A percentile compares a stretch with the other conserved stretches of the same genome.
These are phyloP conservation scores for Beaufortia kweichowensis DNA, from an alignment of 2,113 vertebrate genomes.

Conservation along the genomic window DNA sequence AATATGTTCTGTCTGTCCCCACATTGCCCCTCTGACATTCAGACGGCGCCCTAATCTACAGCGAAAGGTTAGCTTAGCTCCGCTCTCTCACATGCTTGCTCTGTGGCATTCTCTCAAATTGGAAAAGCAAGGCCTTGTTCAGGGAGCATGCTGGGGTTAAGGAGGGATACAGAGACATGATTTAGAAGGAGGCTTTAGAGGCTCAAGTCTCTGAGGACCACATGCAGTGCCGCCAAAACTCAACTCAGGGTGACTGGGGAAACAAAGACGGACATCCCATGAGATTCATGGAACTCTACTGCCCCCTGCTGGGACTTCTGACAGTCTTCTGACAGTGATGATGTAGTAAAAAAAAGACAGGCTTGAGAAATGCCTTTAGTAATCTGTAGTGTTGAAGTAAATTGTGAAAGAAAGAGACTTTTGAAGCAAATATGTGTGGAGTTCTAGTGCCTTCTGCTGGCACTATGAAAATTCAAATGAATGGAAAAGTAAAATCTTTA, in stretches of 20 bases:
- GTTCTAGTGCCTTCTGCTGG: slow-evolving; percentile 42
- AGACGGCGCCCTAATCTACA: slow-evolving; percentile 16
- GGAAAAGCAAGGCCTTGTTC: slow-evolving; percentile 38
- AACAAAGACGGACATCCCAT: neutral
- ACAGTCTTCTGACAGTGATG: neutral
- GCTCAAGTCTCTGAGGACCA: slow-evolving; percentile 26
- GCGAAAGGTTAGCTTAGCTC: slow-evolving; percentile 35
- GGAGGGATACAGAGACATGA: slow-evolving; percentile 28
- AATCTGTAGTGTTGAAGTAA: slow-evolving; percentile 7
- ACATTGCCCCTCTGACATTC: slow-evolving; percentile 41
- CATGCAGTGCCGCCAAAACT: slow-evolving; percentile 28
- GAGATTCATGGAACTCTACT: slow-evolving; percentile 41
- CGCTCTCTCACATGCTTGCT: slow-evolving; percentile 22
- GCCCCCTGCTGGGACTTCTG: slow-evolving; percentile 40
- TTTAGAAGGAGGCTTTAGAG: slow-evolving; percentile 37
- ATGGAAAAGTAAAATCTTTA: too few species aligned
- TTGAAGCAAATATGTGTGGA: neutral
- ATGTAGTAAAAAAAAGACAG: neutral
- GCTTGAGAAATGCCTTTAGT: neutral
- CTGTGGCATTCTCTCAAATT: slow-evolving; percentile 23
- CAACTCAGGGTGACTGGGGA: neutral
- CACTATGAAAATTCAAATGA: neutral
- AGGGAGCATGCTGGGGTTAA: slow-evolving; percentile 34
- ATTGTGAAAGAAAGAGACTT: neutral
- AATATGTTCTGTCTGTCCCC: slow-evolving; percentile 39